These are phyloP conservation scores for Pluvialis apricaria DNA, from an alignment of 2,113 vertebrate species.

Conservation along the genomic window DNA sequence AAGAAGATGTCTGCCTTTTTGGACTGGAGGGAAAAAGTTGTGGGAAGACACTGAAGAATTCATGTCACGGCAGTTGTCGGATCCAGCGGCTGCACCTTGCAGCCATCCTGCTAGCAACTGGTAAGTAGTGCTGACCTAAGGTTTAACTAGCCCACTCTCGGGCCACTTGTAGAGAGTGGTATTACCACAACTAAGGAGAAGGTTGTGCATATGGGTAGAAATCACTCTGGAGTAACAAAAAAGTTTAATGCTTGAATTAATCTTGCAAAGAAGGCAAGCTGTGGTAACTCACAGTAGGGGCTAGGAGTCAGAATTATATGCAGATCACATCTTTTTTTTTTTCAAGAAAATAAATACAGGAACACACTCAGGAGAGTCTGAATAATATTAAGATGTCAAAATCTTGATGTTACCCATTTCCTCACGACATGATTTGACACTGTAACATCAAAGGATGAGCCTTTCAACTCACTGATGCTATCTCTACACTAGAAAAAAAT, in stretches of 20 bases:
- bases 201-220: not conserved
- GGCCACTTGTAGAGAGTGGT: not conserved
- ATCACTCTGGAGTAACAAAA: not conserved
- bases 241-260: not conserved
- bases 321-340: not conserved
- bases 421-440: not conserved
- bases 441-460: not conserved
- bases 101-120: not conserved
- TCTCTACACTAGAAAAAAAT: not conserved
- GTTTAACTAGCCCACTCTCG: not conserved
- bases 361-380: not conserved
- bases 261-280: not conserved
- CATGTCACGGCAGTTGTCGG: not conserved
- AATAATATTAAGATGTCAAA: not conserved
- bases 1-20: not conserved
- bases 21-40: not conserved
- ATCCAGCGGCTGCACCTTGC: not conserved
- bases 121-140: not conserved
- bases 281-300: not conserved
- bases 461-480: not conserved
- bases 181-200: not conserved
- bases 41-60: not conserved
- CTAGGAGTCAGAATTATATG: not conserved
- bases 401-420: not conserved
- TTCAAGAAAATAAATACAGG: not conserved